Evolutionary conservation across 2,888 invertebrate genomes (phyloP), one percentile per base, ranked within the genome.

Genomic region (Ditula angustiorana): DNA sequence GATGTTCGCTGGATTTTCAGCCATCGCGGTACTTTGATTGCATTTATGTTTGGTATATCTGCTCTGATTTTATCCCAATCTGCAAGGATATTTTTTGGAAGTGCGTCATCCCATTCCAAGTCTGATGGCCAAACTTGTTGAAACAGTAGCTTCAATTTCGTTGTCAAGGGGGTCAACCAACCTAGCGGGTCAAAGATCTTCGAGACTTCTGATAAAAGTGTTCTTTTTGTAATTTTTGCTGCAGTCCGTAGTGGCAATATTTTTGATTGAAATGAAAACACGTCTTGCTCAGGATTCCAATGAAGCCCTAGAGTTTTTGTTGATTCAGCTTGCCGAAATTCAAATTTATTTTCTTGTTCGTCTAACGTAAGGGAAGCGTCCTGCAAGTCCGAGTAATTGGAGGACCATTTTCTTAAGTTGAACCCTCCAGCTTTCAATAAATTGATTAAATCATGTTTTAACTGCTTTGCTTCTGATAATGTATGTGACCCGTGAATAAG

Each of bases 351-450:
- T 10, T 60, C 57, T 57, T 52, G 2, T 8, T 23, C 11, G 46
- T n/a, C n/a, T n/a, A n/a, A n/a, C n/a, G n/a, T n/a, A 10, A n/a
- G 53, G 4, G 28, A 16, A 7, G 8, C 47, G 28, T 59, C 16
- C 56, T 23, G 19, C 4, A 46, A 11, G 7, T 2, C 8, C 11
- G 35, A 8, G 8, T 28, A 11, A 33, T 68, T 66, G 7, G 66
- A 53, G 8, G 50, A 11, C 63, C 60, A 61, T 23, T 64, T 61
- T 28, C 63, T 26, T 8, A 66, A 28, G 23, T 53, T 65, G 10
- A 66, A 57, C 4, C 61, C 66, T 26, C 60, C 63, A 0, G 55
- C 30, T 64, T 67, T 55, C n/a, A 67, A 13, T 10, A 67, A 11
- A 7, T 33, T 35, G 5, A 49, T 55, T 8, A 63, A 19, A 16